Base-by-base conservation (phyloP, 2,113 vertebrate genomes). In the Megaceryle maxima region DNA sequence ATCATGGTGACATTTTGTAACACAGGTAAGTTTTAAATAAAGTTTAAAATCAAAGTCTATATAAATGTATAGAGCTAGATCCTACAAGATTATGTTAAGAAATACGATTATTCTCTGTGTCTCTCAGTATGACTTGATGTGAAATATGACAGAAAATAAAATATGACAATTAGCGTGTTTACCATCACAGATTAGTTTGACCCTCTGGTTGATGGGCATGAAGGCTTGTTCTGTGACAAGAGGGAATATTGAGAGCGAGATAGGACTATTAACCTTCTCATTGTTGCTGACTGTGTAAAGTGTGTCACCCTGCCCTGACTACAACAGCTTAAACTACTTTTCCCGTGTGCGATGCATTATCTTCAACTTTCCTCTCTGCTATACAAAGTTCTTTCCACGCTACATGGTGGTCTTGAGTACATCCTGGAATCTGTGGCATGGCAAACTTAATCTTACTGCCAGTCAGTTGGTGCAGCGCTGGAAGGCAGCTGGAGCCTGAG, bases 281-380 rank as follows among this genome's bases (percentile, higher is more conserved):
- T 7, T 33, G 5, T 13, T 1, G 1, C 29, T 41, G 46, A 18
- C n/a, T 43, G 13, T 11, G 18, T 13, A 4, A n/a, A 51, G 35
- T 2, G 1, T 29, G 15, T 15, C 16, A 16, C 31, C 12, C 9
- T 79, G 25, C 18, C 21, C 31, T 35, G 14, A 25, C 11, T 51
- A 11, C 8, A 29, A 29, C 4, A 62, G 41, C 24, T 90, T 48
- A 1, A 0, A 11, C 33, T 85, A 10, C 28, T 55, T 56, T 35
- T 79, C 8, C 28, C 2, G 0, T 72, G 53, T 55, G 46, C 31
- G 24, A 8, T 68, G 77, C 19, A 17, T 48, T 50, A 35, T 25
- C 59, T 83, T 88, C 41, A 77, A 2, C 35, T 70, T 66, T 55
- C 13, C 69, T 7, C 33, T 69, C 16, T 86, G 8, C 62, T 39